Evolutionary conservation across 2,888 invertebrate genomes (phyloP).

Genomic region (Isoperla grammatica): DNA sequence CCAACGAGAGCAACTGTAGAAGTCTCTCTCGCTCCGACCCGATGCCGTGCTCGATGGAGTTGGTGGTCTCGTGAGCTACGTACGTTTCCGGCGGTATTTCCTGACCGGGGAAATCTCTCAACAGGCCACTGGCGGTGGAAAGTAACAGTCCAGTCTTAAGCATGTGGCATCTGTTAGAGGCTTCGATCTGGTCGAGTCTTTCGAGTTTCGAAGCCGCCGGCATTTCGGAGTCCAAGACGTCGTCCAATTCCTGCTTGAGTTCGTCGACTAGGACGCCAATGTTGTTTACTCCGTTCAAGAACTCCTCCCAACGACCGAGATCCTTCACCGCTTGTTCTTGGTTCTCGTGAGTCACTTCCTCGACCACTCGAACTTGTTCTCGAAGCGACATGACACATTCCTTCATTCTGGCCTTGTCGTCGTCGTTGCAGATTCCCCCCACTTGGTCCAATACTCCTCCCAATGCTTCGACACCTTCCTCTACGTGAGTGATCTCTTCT

Average conservation of each 20-base stretch:
- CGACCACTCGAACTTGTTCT: constrained; percentile 64
- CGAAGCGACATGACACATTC: constrained; percentile 55
- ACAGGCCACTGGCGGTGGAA: constrained; percentile 55
- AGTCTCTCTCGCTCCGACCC: constrained; percentile 68
- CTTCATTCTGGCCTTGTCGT: constrained; percentile 46
- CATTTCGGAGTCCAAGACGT: constrained; percentile 55
- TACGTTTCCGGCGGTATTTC: constrained; percentile 64
- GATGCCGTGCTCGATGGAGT: constrained; percentile 60
- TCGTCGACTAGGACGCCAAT: constrained; percentile 50
- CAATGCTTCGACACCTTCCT: constrained; percentile 54
- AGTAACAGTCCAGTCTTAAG: constrained; percentile 57
- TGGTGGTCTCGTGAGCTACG: constrained; percentile 59
- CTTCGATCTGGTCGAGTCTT: constrained; percentile 64
- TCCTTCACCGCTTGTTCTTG: constrained; percentile 53
- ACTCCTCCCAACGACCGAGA: constrained; percentile 65
- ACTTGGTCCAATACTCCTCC: constrained; percentile 48
- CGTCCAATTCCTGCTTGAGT: constrained; percentile 48
- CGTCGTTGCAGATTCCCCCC: constrained; percentile 46
- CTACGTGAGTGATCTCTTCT: constrained; percentile 60
- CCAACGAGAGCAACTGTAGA: constrained; percentile 65
- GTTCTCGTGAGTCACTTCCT: constrained; percentile 58
- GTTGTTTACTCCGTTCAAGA: constrained; percentile 57
- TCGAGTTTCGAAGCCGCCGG: constrained; percentile 62
- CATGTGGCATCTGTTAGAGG: constrained; percentile 56
- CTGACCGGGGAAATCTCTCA: constrained; percentile 63